Base-by-base conservation (phyloP, 2,113 vertebrate species). In the Aspiorhynchus laticeps region DNA sequence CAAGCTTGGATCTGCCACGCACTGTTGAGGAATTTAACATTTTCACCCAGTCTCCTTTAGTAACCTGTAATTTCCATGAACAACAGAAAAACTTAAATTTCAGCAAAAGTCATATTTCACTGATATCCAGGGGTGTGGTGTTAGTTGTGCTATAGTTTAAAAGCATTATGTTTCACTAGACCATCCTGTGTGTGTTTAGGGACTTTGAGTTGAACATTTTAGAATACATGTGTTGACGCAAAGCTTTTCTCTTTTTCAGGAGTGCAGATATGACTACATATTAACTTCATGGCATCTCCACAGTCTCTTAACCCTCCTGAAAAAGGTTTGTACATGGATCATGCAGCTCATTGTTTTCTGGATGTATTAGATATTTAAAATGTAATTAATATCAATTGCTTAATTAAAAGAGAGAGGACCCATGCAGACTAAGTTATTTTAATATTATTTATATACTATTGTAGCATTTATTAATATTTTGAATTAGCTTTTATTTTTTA, bases 11-110 rank as follows among this genome's bases (percentile, higher is more conserved):
- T 89, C 80, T 76, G 90, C 69, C 46, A 61, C 36, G 43, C 69
- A 67, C 41, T n/a, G 56, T 71, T 78, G 84, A 88, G 84, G 91
- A 92, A 92, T 92, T 69, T 89, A 46, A 82, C 83, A 87, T 33
- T 38, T 59, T 84, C 61, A 61, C 63, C 81, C 77, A 56, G 71
- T 15, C 46, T 83, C 10, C 28, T 36, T 71, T 33, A 33, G 65
- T 71, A 21, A 67, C 5, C 26, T 48, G 2, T n/a, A 46, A 65
- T 46, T 12, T 65, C 7, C 5, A 12, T 61, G 19, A 63, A 61
- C 36, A 12, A 10, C n/a, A 65, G n/a, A 9, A 80, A 63, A 41
- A 63, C 28, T 56, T 56, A 3, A 21, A 78, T 56, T 78, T 53
- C 31, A 61, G 10, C 5, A 36, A 38, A 59, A 79, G 48, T 78